phyloP scores from a whole-genome alignment of 2,797 vertebrate genomes.

The Orestias chungarensis region DNA sequence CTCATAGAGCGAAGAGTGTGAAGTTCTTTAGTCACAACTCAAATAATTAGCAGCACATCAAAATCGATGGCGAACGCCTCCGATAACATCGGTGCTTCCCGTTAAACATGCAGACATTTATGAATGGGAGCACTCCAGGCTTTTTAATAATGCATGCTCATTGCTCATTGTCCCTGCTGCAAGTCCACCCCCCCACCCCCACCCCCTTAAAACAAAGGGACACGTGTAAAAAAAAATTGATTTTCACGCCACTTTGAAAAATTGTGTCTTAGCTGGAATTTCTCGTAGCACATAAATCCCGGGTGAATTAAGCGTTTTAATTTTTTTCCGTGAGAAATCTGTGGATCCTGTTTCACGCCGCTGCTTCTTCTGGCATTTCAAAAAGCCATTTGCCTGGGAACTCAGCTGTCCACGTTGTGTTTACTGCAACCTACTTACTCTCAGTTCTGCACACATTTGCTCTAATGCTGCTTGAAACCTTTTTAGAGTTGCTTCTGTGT shows the following conservation, averaged over 20 bases:
- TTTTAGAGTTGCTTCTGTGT: slow-evolving; percentile 14
- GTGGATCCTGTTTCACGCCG: slow-evolving; percentile 13
- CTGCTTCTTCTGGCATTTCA: slow-evolving; percentile 40
- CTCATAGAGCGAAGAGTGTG: neutral
- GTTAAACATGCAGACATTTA: slow-evolving; percentile 57
- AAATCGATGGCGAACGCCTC: slow-evolving; percentile 16
- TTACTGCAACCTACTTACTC: slow-evolving; percentile 5
- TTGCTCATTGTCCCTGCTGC: slow-evolving; percentile 37
- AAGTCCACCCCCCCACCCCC: slow-evolving; percentile 31
- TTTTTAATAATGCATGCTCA: slow-evolving; percentile 74
- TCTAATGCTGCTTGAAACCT: slow-evolving; percentile 3
- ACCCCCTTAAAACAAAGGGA: slow-evolving; percentile 42
- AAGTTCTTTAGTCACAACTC: neutral
- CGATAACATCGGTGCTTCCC: slow-evolving; percentile 44
- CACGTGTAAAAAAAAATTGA: slow-evolving; percentile 18
- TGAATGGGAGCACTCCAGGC: slow-evolving; percentile 52
- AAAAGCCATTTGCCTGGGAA: slow-evolving; percentile 52
- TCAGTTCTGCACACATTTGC: slow-evolving; percentile 1
- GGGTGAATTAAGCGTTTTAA: neutral
- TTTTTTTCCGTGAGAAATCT: neutral
- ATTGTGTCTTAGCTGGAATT: neutral
- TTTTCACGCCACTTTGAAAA: slow-evolving; percentile 1
- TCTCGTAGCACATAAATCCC: neutral
- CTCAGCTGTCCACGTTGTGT: slow-evolving; percentile 32
- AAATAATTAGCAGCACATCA: slow-evolving; percentile 13